These are phyloP conservation scores for Andrena flavipes DNA, from an alignment of 2,888 invertebrate genomes.

Conservation along the genomic window DNA sequence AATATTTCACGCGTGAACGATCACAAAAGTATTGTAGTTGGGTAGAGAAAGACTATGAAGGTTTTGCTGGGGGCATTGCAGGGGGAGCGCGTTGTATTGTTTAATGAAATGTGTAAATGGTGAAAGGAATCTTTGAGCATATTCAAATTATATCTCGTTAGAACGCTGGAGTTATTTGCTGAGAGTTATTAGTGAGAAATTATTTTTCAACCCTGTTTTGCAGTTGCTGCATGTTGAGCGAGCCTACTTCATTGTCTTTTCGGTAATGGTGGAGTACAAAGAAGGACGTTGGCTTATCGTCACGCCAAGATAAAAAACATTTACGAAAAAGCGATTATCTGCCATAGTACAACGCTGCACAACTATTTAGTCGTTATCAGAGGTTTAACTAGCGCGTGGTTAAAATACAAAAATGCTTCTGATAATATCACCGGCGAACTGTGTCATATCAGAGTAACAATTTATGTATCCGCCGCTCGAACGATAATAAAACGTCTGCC, in stretches of 20 bases:
- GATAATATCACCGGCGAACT: slow-evolving; percentile 7
- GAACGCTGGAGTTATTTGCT: neutral
- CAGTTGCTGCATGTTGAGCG: too few relatives aligned
- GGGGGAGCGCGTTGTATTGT: neutral
- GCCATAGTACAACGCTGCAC: neutral
- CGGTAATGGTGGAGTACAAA: too few relatives aligned
- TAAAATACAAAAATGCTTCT: slow-evolving; percentile 20
- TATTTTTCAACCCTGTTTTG: too few relatives aligned
- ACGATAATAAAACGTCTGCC: slow-evolving; percentile 14
- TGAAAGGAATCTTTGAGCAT: neutral
- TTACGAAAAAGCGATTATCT: slow-evolving; percentile 12
- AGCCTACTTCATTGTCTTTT: neutral
- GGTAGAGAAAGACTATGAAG: neutral
- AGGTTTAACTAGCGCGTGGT: neutral
- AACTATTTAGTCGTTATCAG: slow-evolving; percentile 8
- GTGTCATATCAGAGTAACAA: neutral
- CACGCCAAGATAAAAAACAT: neutral
- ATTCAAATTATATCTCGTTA: slow-evolving; percentile 11
- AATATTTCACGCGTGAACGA: too few relatives aligned
- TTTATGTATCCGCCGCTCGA: slow-evolving; percentile 5
- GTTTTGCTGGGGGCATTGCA: too few relatives aligned
- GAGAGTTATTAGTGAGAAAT: neutral
- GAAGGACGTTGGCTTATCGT: neutral
- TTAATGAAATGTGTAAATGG: neutral
- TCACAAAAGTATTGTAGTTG: neutral